Conservation (phyloP, 2,797 vertebrate genomes). For the Leptoclinus maculatus region DNA sequence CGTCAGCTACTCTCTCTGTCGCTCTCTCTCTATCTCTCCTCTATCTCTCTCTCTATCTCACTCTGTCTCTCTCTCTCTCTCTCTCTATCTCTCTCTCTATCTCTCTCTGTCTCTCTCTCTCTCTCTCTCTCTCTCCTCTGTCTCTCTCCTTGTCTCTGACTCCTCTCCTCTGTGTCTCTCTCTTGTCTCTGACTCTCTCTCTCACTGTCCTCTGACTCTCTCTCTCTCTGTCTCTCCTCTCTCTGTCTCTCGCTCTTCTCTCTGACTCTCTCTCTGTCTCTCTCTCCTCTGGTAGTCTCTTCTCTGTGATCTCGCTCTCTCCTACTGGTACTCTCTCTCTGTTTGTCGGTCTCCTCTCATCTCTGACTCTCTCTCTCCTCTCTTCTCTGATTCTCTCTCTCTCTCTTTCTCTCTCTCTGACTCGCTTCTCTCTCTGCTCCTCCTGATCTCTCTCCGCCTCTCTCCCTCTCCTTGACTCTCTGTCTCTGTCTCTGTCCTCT, state of each 20-base stretch:
- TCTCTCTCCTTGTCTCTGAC: too few relatives aligned
- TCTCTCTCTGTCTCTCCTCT: background rate
- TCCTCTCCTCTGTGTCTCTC: too few relatives aligned
- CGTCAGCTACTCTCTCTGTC: background rate
- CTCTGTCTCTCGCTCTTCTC: too few relatives aligned
- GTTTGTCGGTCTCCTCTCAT: too few relatives aligned
- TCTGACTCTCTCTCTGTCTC: too few relatives aligned
- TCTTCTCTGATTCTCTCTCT: background rate
- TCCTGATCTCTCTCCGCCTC: too few relatives aligned
- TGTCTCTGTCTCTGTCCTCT: background rate
- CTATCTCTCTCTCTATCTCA: background rate
- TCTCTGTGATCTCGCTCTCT: too few relatives aligned
- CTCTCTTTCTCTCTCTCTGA: background rate
- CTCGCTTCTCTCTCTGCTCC: background rate
- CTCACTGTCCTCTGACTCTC: too few relatives aligned
- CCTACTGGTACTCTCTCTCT: too few relatives aligned
- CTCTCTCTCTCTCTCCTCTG: too few relatives aligned
- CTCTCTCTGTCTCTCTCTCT: background rate
- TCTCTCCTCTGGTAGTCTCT: background rate
- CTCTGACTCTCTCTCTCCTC: background rate
- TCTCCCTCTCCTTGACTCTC: background rate
- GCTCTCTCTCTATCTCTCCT: background rate
- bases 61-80: background rate
- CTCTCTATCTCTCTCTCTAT: background rate
- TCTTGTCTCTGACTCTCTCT: too few relatives aligned